Percentiles rank a stretch among this genome's conserved stretches.
phyloP scores from a whole-genome alignment of 2,113 vertebrate genomes.

The Tetrax tetrax region DNA sequence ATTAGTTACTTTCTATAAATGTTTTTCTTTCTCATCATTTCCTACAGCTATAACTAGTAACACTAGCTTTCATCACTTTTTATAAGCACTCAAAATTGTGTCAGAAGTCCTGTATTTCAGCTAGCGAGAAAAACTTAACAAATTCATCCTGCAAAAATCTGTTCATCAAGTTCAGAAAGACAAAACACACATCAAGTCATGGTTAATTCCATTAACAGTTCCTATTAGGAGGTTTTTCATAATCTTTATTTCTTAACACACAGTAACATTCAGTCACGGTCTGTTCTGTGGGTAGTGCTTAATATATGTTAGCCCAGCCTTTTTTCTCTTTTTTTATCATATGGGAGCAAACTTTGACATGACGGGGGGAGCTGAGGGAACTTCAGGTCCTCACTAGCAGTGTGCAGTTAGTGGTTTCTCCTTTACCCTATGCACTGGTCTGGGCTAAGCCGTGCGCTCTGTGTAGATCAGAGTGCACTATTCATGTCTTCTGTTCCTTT shows the following conservation, averaged over 20 bases:
- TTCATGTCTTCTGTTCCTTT: background rate
- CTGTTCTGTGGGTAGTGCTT: background rate
- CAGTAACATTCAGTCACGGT: background rate
- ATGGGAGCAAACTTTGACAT: background rate
- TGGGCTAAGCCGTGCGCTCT: background rate
- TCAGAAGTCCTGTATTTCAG: background rate
- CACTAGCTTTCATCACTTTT: background rate
- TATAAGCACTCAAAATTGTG: background rate
- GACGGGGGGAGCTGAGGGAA: background rate
- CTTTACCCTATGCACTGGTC: background rate
- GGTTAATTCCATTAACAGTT: background rate
- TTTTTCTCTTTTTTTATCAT: background rate
- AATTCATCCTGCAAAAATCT: background rate
- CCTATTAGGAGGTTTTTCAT: background rate
- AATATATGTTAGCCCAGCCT: background rate
- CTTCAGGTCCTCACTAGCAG: background rate
- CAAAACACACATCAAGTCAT: background rate
- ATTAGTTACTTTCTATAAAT: background rate
- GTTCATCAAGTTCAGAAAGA: background rate
- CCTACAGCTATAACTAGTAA: background rate
- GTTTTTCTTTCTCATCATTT: background rate
- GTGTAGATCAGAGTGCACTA: background rate
- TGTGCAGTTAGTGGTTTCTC: background rate
- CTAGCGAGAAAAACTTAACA: background rate
- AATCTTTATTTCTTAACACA: background rate